phyloP scores from a whole-genome alignment of 2,113 vertebrate genomes.

The Dicentrarchus labrax region DNA sequence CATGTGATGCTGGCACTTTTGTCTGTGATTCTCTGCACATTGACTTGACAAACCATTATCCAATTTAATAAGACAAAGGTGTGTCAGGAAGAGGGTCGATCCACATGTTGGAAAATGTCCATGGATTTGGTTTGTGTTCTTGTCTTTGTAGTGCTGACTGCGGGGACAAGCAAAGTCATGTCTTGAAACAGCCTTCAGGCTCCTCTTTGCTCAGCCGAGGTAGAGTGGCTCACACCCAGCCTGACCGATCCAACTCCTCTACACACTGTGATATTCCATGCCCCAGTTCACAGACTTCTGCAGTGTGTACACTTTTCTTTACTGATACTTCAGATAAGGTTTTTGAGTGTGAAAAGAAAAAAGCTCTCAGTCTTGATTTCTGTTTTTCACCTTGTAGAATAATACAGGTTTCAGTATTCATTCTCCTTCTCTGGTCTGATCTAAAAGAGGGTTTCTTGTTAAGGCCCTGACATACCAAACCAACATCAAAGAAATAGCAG shows the following conservation, averaged over 20 bases:
- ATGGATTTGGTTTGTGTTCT: not conserved
- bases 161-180: slow-evolving; percentile 62
- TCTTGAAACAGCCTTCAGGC: slow-evolving; percentile 34
- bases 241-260: not conserved
- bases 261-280: not conserved
- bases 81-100: slow-evolving; percentile 13
- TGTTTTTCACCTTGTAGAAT: not conserved
- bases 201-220: not conserved
- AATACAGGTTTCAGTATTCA: too few species aligned
- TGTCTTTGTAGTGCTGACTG: slow-evolving; percentile 7
- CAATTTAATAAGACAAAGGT: not conserved
- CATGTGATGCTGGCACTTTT: not conserved
- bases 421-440: too few species aligned
- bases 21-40: slow-evolving; percentile 13
- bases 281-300: not conserved
- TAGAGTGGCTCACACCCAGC: not conserved
- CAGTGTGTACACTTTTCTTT: not conserved
- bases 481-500: too few species aligned
- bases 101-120: slow-evolving; percentile 11
- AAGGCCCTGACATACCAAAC: too few species aligned
- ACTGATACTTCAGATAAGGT: not conserved
- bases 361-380: not conserved
- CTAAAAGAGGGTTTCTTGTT: too few species aligned
- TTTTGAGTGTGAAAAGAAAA: not conserved
- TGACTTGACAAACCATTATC: slow-evolving; percentile 45